Base-by-base conservation (phyloP, 2,888 invertebrate genomes). In the Stenolophus ochropezus region DNA sequence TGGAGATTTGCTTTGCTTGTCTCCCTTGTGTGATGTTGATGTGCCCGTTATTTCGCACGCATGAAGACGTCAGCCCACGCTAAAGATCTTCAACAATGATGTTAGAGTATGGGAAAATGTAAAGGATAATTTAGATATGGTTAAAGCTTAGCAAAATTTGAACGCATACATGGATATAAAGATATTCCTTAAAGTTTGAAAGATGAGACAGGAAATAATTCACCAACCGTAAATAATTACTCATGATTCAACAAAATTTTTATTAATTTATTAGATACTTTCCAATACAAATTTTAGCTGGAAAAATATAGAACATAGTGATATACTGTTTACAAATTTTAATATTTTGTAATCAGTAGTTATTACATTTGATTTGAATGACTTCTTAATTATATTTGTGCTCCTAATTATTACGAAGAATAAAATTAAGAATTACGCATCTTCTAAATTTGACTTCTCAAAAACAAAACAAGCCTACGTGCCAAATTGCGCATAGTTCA, bases 1-100 rank as follows among this genome's bases (percentile, higher is more conserved):
- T 21, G 6, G 23, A 73, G 51, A 73, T 49, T 69, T 69, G 65
- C 65, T 69, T 69, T 69, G 33, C 33, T 42, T 42, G 33, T 42
- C 33, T 69, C 56, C 23, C 23, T 33, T 18, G 71, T 71, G 33
- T 27, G 33, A 33, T 33, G 5, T 5, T 27, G n/a, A 71, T 71
- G 42, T 71, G 20, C 21, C 73, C 73, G 73, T 73, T 73, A 73
- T 73, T 73, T 11, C 21, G 23, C 33, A 49, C 14, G 73, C 73
- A 23, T 73, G 73, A 73, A 73, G 49, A 49, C 73, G 47, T 73
- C 33, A 69, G 18, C 65, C 65, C 21, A 5, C 18, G 65, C 65
- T 73, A 47, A 73, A 51, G 42, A 71, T 71, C 42, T 16, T 11
- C 20, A 65, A 23, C 14, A 42, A 42, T 11, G 33, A 42, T 11